These are phyloP conservation scores for Turnix velox DNA, from an alignment of 2,113 vertebrate species.

Conservation along the genomic window DNA sequence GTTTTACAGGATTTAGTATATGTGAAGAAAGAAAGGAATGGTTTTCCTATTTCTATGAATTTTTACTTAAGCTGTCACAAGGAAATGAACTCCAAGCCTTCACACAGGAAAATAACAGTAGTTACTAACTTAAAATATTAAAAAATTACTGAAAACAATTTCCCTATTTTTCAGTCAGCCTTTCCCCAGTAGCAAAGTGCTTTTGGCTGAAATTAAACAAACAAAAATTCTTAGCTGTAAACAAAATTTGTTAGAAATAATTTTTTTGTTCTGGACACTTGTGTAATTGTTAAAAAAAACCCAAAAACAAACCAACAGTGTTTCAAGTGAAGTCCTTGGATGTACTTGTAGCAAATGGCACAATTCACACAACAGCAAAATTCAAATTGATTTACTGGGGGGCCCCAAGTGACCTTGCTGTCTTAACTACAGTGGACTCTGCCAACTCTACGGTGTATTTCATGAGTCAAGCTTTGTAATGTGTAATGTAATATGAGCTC, in stretches of 20 bases:
- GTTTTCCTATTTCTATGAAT: neutral
- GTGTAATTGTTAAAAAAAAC: neutral
- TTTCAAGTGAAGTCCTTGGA: neutral
- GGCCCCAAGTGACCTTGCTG: neutral
- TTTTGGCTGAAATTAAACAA: neutral
- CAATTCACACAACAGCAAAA: neutral
- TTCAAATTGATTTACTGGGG: neutral
- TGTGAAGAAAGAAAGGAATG: neutral
- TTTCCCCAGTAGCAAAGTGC: neutral
- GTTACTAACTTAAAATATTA: neutral
- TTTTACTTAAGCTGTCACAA: neutral
- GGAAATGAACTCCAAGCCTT: neutral
- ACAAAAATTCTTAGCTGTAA: neutral
- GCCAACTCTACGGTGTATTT: neutral
- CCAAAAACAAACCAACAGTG: neutral
- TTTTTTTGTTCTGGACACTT: neutral
- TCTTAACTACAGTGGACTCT: neutral
- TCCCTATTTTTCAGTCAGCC: neutral
- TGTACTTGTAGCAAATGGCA: neutral
- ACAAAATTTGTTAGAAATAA: neutral
- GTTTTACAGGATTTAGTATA: neutral
- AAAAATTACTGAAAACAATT: neutral
- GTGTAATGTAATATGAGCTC: neutral
- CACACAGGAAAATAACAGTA: neutral
- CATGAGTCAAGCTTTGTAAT: neutral